Evolutionary conservation across 1,140 invertebrate genomes (phyloP), one percentile per base, ranked within the genome.

Genomic region (Hylaeus anthracinus): DNA sequence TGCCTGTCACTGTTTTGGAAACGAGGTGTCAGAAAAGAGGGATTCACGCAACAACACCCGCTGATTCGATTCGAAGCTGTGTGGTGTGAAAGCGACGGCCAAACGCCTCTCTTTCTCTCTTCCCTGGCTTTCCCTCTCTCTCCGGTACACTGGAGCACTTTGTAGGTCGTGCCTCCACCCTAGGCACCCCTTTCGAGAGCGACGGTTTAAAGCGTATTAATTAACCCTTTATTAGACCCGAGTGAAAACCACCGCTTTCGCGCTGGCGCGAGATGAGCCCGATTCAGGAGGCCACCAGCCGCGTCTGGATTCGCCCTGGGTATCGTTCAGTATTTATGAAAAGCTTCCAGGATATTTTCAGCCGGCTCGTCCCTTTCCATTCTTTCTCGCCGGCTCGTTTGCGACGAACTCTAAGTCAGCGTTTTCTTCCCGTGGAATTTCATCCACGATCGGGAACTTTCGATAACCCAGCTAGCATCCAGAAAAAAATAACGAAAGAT

Each of bases 211-310:
- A 92, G 91, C 89, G 88, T 91, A 92, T 92, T 92, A 93, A 93
- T 93, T 93, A 93, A 93, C 91, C 90, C 92, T 93, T 93, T 93
- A 93, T 92, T 92, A 91, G 89, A 91, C 88, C 86, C 86, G 83
- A 84, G 88, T 82, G 90, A 92, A 92, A 93, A 92, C 88, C 88
- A 84, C 91, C 86, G 86, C 77, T 73, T 79, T 79, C 83, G 86
- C 83, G 87, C 86, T 88, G 82, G 86, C 82, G 90, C 88, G 90
- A 88, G 86, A 91, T 90, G 91, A 92, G 89, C 90, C 85, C 84
- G 90, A 91, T 92, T 92, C 89, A 88, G 81, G 74, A 78, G 71
- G 85, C 85, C 67, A 78, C 55, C 75, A 26, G 51, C 65, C 79
- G 83, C 73, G 84, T 75, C 74, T 72, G 76, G 81, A 86, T 91